Conservation (phyloP, 1,140 invertebrate genomes). For the Temnothorax longispinosus region DNA sequence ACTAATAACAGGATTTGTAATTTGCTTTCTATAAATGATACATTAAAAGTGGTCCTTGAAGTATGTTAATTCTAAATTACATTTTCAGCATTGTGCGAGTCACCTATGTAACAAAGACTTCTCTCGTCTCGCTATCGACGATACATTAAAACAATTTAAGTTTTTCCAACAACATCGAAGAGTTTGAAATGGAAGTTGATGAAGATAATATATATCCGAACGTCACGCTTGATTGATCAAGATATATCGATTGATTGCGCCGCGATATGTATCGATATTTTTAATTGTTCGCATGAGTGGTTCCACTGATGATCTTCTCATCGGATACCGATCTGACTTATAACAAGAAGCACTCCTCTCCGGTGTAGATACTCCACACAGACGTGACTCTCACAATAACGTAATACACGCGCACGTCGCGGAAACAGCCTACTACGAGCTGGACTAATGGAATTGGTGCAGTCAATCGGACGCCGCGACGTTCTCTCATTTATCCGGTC, state of each 20-base stretch:
- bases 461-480: slow-evolving; percentile 49
- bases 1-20: neutral
- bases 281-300: slow-evolving; percentile 67
- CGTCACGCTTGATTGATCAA: slow-evolving; percentile 27
- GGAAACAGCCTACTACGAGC: slow-evolving; percentile 38
- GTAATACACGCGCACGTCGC: slow-evolving; percentile 11
- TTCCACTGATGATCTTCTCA: slow-evolving; percentile 49
- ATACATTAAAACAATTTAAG: neutral
- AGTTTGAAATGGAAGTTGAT: neutral
- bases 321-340: slow-evolving; percentile 48
- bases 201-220: slow-evolving; percentile 9
- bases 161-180: neutral
- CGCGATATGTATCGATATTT: slow-evolving; percentile 60
- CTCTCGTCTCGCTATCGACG: neutral
- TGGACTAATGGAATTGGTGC: slow-evolving; percentile 58
- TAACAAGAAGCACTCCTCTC: slow-evolving; percentile 44
- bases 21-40: neutral
- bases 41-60: neutral
- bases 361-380: neutral
- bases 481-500: slow-evolving; percentile 38
- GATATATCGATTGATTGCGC: slow-evolving; percentile 38
- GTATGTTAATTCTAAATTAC: neutral
- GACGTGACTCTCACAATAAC: slow-evolving; percentile 16
- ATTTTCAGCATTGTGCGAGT: neutral
- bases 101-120: neutral